These are phyloP conservation scores for Tipula vernalis DNA, from an alignment of 2,888 invertebrate genomes.

Conservation along the genomic window DNA sequence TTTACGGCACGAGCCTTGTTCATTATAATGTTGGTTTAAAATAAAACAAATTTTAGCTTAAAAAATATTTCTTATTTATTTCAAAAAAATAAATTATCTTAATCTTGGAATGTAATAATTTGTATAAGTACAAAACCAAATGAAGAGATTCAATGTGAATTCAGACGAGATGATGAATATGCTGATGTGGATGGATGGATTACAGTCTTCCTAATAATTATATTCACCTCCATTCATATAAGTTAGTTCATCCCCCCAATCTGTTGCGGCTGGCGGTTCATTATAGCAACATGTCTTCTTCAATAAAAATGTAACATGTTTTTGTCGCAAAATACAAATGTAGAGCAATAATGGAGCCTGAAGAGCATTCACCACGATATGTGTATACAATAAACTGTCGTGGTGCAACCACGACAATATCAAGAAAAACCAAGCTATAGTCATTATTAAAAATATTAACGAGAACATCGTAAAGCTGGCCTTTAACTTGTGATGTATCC, in stretches of 20 bases:
- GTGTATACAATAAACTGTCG: slow-evolving; percentile 58
- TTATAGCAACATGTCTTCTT: slow-evolving; percentile 70
- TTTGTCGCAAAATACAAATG: slow-evolving; percentile 63
- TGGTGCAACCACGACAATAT: slow-evolving; percentile 62
- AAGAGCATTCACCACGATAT: slow-evolving; percentile 63
- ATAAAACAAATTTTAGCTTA: not conserved
- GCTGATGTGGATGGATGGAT: not conserved
- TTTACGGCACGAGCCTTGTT: not conserved
- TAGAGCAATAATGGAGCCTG: slow-evolving; percentile 64
- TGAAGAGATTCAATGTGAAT: slow-evolving; percentile 9
- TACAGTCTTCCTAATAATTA: slow-evolving; percentile 17
- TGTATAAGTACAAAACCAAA: not conserved
- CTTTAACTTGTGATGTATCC: slow-evolving; percentile 76
- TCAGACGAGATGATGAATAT: slow-evolving; percentile 9
- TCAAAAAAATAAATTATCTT: not conserved
- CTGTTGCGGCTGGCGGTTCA: slow-evolving; percentile 57
- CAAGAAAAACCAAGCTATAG: slow-evolving; percentile 62
- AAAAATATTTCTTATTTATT: not conserved
- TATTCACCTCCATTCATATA: slow-evolving; percentile 58
- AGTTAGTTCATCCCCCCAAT: slow-evolving; percentile 83
- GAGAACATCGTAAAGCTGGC: slow-evolving; percentile 75
- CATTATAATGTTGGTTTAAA: not conserved
- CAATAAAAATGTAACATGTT: slow-evolving; percentile 64
- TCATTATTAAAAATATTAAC: slow-evolving; percentile 61
- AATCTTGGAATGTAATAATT: not conserved